Evolutionary conservation across 2,113 vertebrate genomes (phyloP).

Genomic region (Philantomba maxwellii): DNA sequence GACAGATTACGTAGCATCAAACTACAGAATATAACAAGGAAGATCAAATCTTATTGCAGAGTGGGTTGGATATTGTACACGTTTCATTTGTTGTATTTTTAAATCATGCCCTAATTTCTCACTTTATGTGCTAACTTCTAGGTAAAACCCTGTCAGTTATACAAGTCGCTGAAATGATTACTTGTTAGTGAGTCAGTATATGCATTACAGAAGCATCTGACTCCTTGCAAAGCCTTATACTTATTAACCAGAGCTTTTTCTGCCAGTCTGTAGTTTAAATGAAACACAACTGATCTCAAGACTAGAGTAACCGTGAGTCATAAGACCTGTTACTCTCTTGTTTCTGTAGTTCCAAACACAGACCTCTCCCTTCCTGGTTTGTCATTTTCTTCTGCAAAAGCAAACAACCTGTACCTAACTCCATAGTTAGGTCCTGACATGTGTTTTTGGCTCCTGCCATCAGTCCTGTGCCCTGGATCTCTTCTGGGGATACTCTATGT

Average conservation of each 20-base stretch:
- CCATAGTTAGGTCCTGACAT: neutral
- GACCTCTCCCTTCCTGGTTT: neutral
- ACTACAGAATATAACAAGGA: constrained; percentile 79
- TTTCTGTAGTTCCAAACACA: neutral
- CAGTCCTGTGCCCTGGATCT: neutral
- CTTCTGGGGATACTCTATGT: neutral
- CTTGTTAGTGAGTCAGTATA: neutral
- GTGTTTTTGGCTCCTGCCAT: neutral
- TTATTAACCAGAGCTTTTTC: neutral
- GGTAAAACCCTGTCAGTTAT: neutral
- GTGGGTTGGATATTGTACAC: neutral
- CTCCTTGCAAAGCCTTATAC: neutral
- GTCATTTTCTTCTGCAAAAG: constrained; percentile 18
- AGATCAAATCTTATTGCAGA: constrained; percentile 52
- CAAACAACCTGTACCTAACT: neutral
- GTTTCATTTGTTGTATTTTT: constrained; percentile 24
- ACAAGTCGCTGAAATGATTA: neutral
- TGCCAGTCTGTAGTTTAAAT: neutral
- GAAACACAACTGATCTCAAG: constrained; percentile 8
- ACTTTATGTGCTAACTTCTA: neutral
- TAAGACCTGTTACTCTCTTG: neutral
- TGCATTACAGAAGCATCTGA: neutral
- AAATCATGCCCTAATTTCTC: constrained; percentile 31
- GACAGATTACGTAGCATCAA: constrained; percentile 83
- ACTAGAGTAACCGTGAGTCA: neutral